Base-by-base conservation (phyloP, 2,113 vertebrate species). In the Erpornis zantholeuca region DNA sequence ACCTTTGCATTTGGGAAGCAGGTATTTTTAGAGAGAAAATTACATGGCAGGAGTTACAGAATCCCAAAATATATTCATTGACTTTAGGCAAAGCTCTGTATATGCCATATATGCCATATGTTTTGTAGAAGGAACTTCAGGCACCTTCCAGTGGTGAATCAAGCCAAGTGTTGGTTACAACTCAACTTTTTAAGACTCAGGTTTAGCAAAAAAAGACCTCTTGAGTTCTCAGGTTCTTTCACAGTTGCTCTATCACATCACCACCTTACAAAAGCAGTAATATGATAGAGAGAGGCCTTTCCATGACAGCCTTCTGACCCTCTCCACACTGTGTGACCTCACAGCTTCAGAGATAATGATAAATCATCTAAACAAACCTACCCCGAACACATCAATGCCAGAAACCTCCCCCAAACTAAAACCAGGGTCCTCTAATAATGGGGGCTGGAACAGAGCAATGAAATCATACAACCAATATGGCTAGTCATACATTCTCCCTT, bases 1-100 rank as follows among this genome's bases (percentile, higher is more conserved):
- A 44, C n/a, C 57, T 75, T 52, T 71, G 68, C 47, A 82, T 54
- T 56, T 79, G 33, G 56, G n/a, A 92, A 82, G 31, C 0, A 70
- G 50, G 47, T 61, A 57, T 78, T 94, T 87, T 82, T 78, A 78
- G 50, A 82, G 45, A 52, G n/a, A 65, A 78, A 70, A 78, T 23
- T 52, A 92, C 31, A 59, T 21, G 29, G n/a, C 24, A 57, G 47
- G 45, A 94, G 31, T 61, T 92, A 73, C 12, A 73, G n/a, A 75
- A 73, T 57, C 24, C 15, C 38, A 81, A 65, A 90, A 78, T 54
- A 52, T 9, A 65, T 75, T 61, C 40, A 70, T 0, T 2, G 16
- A 49, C 56, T 84, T 73, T 10, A 78, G 56, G 36, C 49, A 93
- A 69, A 92, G 65, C 6, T 23, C 36, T 65, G 21, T 47, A 20